phyloP scores from a whole-genome alignment of 2,113 vertebrate genomes.

The Paedocypris sp. region DNA sequence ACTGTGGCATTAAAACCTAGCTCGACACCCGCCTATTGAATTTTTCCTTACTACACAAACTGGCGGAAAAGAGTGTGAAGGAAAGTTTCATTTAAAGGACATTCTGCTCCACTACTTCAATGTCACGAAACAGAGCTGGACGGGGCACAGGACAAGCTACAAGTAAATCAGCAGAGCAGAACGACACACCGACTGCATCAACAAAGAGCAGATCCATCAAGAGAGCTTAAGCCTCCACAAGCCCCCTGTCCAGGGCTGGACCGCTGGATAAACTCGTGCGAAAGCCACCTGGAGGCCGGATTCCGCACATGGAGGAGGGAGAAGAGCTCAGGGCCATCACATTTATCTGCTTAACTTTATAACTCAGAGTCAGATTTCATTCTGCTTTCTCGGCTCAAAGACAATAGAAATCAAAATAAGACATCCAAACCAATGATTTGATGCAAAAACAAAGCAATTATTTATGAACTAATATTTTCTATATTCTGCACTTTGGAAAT shows the following conservation, averaged over 20 bases:
- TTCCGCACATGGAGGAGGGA: background rate
- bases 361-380: too few relatives aligned
- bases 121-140: slow-evolving; percentile 5
- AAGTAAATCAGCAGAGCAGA: slow-evolving; percentile 15
- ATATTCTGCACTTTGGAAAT: too few relatives aligned
- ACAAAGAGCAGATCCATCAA: slow-evolving; percentile 31
- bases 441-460: too few relatives aligned
- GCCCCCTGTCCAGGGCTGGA: background rate
- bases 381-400: too few relatives aligned
- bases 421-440: too few relatives aligned
- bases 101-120: background rate
- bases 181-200: slow-evolving; percentile 7
- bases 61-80: background rate
- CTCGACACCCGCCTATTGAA: background rate
- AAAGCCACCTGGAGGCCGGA: slow-evolving; percentile 8
- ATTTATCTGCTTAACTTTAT: background rate
- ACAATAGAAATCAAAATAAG: too few relatives aligned
- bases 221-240: slow-evolving; percentile 4
- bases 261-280: slow-evolving; percentile 3
- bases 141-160: slow-evolving; percentile 8
- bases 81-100: background rate
- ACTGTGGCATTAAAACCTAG: slow-evolving; percentile 1
- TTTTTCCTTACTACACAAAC: slow-evolving; percentile 50
- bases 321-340: background rate
- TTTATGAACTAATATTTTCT: too few relatives aligned